Percentiles rank a stretch among this genome's conserved stretches.
These are phyloP conservation scores for Eleginops maclovinus DNA, from an alignment of 2,113 vertebrate genomes.

Conservation along the genomic window DNA sequence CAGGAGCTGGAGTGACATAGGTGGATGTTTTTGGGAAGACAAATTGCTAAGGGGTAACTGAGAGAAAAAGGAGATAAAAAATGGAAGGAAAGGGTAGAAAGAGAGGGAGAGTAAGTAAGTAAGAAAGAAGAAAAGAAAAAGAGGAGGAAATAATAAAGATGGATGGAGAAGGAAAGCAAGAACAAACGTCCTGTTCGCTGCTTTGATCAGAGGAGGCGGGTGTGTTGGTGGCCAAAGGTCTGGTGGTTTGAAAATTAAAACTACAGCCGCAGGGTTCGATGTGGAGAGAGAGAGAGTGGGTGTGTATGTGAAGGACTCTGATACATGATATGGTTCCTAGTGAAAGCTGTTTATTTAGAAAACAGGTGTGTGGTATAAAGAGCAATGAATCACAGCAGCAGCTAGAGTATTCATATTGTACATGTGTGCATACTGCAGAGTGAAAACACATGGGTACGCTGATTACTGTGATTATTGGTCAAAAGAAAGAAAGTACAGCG, in stretches of 20 bases:
- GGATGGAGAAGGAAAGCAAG: conserved; percentile 31
- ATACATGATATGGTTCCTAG: conserved; percentile 31
- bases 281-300: conserved; percentile 1
- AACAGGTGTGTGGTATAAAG: conserved; percentile 40
- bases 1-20: conserved; percentile 1
- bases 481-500: neutral
- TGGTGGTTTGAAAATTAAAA: conserved; percentile 63
- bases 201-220: conserved; percentile 56
- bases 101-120: neutral
- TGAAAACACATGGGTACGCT: neutral
- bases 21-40: neutral
- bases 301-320: conserved; percentile 15
- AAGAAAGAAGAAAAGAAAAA: neutral
- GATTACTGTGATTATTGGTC: neutral
- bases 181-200: conserved; percentile 12
- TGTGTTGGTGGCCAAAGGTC: conserved; percentile 38
- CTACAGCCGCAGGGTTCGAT: conserved; percentile 24
- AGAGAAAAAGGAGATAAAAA: conserved; percentile 2
- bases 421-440: neutral
- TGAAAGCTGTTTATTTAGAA: conserved; percentile 50
- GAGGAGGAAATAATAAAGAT: conserved; percentile 49
- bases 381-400: conserved; percentile 21
- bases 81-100: neutral
- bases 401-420: neutral
- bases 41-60: neutral